Evolutionary conservation across 2,113 vertebrate genomes (phyloP).

Genomic region (Solenodon paradoxus): DNA sequence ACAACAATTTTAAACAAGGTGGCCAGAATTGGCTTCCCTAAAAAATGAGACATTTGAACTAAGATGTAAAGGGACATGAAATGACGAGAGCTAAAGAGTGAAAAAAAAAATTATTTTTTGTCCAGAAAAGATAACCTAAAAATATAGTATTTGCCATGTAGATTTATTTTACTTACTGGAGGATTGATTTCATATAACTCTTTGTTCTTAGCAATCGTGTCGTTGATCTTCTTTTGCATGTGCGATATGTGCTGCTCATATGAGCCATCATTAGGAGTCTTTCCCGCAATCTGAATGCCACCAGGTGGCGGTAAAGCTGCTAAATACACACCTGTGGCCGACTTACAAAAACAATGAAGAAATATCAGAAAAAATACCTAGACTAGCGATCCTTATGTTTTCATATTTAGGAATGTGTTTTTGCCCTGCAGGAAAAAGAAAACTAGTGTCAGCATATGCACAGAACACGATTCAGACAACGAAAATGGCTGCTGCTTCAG

Average conservation of each 20-base stretch:
- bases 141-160: background rate
- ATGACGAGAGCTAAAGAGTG: background rate
- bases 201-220: conserved; percentile 95
- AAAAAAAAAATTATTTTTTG: background rate
- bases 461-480: background rate
- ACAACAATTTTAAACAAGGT: background rate
- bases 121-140: background rate
- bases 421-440: background rate
- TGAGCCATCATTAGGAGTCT: conserved; percentile 92
- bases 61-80: background rate
- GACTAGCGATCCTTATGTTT: background rate
- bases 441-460: background rate
- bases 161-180: conserved; percentile 86
- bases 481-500: background rate
- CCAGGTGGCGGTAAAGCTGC: conserved; percentile 93
- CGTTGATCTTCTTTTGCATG: conserved; percentile 98
- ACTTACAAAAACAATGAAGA: conserved; percentile 81
- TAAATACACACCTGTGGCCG: conserved; percentile 97
- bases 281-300: conserved; percentile 97
- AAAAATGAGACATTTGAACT: background rate
- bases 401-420: background rate
- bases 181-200: conserved; percentile 95
- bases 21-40: background rate
- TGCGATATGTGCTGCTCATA: conserved; percentile 95
- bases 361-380: background rate